Evolutionary conservation across 2,113 vertebrate species (phyloP).

Genomic region (Asarcornis scutulata): DNA sequence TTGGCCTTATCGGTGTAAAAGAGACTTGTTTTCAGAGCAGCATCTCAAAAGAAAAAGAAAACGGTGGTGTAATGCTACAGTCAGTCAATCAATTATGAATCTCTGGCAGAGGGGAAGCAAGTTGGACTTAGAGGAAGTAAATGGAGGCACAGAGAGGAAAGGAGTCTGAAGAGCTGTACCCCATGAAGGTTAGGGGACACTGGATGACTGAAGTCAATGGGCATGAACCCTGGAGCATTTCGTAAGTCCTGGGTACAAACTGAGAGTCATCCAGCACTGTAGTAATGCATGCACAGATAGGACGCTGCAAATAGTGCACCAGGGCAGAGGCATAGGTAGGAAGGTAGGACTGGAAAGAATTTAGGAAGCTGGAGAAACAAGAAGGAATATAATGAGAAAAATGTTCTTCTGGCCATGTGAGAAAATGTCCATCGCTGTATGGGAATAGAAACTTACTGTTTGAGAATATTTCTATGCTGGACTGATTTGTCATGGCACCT

Average conservation of each 20-base stretch:
- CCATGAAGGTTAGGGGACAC: background rate
- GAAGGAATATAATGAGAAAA: background rate
- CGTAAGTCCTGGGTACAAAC: background rate
- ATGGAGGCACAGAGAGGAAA: background rate
- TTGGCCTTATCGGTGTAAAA: constrained; percentile 25
- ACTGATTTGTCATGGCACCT: background rate
- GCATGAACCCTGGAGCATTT: background rate
- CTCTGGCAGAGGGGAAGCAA: background rate
- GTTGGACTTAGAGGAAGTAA: background rate
- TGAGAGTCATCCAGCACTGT: background rate
- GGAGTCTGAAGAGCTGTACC: background rate
- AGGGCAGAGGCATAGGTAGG: background rate
- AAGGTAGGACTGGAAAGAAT: background rate
- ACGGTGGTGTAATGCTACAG: background rate
- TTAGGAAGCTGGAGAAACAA: background rate
- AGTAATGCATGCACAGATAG: fast-evolving
- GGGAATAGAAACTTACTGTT: background rate
- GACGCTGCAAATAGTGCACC: fast-evolving
- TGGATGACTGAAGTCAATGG: background rate
- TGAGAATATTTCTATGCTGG: background rate
- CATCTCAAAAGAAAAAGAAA: constrained; percentile 4
- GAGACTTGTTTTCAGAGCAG: background rate
- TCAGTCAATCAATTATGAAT: background rate
- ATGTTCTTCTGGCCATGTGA: background rate
- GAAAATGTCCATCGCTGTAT: background rate